These are phyloP conservation scores for Dysidea cf. avara DNA, from an alignment of 37 sponge, comb jelly and placozoan genomes.

Conservation along the genomic window DNA sequence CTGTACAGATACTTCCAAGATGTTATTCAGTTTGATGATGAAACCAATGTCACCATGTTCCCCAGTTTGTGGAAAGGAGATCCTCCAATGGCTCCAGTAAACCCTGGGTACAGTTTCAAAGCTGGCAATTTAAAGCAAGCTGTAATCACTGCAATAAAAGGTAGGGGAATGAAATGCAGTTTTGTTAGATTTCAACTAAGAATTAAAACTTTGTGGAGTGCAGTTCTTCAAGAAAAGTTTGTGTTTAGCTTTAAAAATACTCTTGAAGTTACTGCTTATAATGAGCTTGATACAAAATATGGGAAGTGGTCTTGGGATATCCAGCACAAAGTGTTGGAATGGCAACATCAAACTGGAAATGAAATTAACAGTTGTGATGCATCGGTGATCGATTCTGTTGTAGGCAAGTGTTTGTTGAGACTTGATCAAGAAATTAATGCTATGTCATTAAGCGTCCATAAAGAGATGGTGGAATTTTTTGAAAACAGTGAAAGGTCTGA, in stretches of 20 bases:
- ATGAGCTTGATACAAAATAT: constrained; percentile 14
- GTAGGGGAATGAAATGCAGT: too few species aligned
- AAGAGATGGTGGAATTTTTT: constrained; percentile 10
- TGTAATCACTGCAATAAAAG: background rate
- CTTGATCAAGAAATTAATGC: background rate
- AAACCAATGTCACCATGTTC: constrained; percentile 35
- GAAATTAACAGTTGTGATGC: background rate
- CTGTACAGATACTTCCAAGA: constrained; percentile 6
- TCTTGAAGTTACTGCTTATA: constrained; percentile 25
- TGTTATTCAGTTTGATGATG: constrained; percentile 40
- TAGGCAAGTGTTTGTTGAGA: background rate
- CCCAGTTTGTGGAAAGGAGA: constrained; percentile 42
- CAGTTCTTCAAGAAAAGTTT: constrained; percentile 44
- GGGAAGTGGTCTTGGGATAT: constrained; percentile 27
- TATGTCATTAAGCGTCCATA: background rate
- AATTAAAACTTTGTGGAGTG: constrained; percentile 23
- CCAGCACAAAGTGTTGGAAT: constrained; percentile 18
- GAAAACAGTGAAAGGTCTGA: constrained; percentile 1
- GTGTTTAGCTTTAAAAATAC: constrained; percentile 43
- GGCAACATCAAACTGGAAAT: background rate
- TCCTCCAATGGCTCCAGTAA: constrained; percentile 45
- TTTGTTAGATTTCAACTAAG: background rate
- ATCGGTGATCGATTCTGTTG: background rate
- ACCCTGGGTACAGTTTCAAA: constrained; percentile 29
- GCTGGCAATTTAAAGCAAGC: background rate